These are phyloP conservation scores for Ellobium chinense DNA, from an alignment of 2,888 invertebrate genomes.

Conservation along the genomic window DNA sequence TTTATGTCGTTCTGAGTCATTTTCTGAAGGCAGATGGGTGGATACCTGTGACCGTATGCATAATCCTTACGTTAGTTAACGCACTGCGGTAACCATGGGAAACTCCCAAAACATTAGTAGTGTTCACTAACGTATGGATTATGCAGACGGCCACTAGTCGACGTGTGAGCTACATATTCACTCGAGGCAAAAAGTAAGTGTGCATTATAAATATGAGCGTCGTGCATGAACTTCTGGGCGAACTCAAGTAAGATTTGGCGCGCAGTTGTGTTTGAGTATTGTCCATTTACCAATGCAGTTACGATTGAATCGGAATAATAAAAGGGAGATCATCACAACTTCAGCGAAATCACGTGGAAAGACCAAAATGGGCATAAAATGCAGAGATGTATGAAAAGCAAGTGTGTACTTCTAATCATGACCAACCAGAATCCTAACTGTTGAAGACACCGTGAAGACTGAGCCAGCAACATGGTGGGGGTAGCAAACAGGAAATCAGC, in stretches of 20 bases:
- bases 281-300: background rate
- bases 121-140: too few species aligned
- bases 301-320: background rate
- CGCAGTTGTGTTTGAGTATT: background rate
- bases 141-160: too few species aligned
- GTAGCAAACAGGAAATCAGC: background rate
- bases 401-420: background rate
- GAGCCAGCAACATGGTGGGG: background rate
- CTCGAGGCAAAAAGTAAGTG: background rate
- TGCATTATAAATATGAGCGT: background rate
- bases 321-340: background rate
- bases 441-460: background rate
- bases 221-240: background rate
- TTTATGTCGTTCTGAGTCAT: too few species aligned
- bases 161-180: too few species aligned
- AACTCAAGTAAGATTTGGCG: background rate
- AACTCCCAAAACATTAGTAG: too few species aligned
- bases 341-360: background rate
- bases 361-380: background rate
- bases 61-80: too few species aligned
- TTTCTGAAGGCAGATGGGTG: too few species aligned
- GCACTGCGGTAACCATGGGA: too few species aligned
- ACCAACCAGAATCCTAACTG: background rate
- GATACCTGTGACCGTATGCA: too few species aligned
- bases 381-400: background rate